Evolutionary conservation across 2,113 vertebrate species (phyloP).

Genomic region (Nibea albiflora): DNA sequence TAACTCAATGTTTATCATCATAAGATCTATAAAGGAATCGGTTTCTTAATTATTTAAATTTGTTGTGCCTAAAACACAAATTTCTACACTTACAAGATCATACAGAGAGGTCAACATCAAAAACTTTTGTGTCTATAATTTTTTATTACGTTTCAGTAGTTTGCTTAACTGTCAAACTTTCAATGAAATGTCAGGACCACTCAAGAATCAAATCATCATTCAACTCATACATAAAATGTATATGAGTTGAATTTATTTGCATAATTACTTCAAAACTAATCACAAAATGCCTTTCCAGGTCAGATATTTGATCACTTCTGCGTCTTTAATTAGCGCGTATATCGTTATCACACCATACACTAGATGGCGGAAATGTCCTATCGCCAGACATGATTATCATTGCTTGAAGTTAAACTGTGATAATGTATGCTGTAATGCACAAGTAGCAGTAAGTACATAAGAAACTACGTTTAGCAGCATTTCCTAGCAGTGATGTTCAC

Average conservation of each 20-base stretch:
- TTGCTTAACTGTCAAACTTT: background rate
- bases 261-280: background rate
- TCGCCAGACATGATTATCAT: background rate
- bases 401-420: background rate
- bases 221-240: background rate
- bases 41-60: background rate
- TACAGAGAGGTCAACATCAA: background rate
- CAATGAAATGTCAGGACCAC: no score
- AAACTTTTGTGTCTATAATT: background rate
- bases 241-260: background rate
- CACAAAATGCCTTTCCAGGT: rapidly evolving
- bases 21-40: background rate
- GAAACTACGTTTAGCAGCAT: rapidly evolving
- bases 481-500: background rate
- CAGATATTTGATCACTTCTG: background rate
- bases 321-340: background rate
- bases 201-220: background rate
- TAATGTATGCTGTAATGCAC: background rate
- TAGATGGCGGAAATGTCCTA: slow-evolving; percentile 42
- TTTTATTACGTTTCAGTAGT: background rate
- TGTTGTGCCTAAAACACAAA: background rate
- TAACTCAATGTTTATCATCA: background rate
- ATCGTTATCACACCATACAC: background rate
- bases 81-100: background rate
- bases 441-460: background rate